Percentiles rank a stretch among this genome's conserved stretches.
Conservation (phyloP, 2,797 vertebrate species). For the Zalophus californianus region DNA sequence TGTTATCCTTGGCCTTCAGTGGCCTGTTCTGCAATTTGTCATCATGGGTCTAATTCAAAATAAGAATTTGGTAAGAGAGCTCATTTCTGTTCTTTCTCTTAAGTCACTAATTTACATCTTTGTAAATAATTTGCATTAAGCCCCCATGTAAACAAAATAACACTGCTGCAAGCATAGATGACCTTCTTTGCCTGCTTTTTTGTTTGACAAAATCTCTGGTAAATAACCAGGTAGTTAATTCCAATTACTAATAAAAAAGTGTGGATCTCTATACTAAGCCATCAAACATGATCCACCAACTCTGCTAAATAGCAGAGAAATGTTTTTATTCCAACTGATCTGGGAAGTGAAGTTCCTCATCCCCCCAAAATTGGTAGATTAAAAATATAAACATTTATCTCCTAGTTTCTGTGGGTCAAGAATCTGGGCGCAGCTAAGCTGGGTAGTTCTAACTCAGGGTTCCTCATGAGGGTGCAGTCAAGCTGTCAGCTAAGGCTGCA, state of each 20-base stretch:
- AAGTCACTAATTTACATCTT: not conserved
- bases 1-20: not conserved
- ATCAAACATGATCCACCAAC: not conserved
- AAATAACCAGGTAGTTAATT: not conserved
- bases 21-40: not conserved
- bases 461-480: not conserved
- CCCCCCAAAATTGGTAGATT: not conserved
- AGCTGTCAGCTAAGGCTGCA: not conserved
- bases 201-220: not conserved
- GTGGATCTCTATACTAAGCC: not conserved
- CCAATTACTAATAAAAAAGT: not conserved
- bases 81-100: constrained; percentile 21
- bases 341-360: not conserved
- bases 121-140: constrained; percentile 49
- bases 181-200: not conserved
- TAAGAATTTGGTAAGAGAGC: not conserved
- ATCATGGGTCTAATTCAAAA: constrained; percentile 10
- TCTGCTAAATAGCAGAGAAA: not conserved
- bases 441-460: not conserved
- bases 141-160: not conserved
- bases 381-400: not conserved
- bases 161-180: not conserved
- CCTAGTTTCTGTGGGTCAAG: not conserved
- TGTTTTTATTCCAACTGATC: not conserved
- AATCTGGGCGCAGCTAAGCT: not conserved